Percentiles rank a stretch among this genome's conserved stretches.
phyloP scores from a whole-genome alignment of 2,797 vertebrate species.

The Sebastes baramenuke region DNA sequence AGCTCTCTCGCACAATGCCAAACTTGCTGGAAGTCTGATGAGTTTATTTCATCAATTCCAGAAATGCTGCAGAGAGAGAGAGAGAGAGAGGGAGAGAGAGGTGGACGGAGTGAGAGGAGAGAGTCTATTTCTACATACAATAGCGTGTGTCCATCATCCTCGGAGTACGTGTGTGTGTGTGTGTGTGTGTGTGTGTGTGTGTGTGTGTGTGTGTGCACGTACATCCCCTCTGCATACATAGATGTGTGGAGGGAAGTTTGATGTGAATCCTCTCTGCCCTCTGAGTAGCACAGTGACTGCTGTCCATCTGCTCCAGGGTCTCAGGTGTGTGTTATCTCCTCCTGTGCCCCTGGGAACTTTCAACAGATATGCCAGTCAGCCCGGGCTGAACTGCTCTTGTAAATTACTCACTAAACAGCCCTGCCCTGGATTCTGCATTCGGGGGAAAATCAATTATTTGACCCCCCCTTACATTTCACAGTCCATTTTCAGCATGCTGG shows the following conservation, averaged over 20 bases:
- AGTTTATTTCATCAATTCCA: slow-evolving; percentile 80
- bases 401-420: slow-evolving; percentile 84
- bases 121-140: slow-evolving; percentile 69
- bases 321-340: slow-evolving; percentile 82
- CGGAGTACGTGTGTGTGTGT: slow-evolving; percentile 13
- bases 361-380: slow-evolving; percentile 78
- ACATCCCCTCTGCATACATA: slow-evolving; percentile 45
- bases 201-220: slow-evolving; percentile 6
- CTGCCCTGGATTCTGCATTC: slow-evolving; percentile 81
- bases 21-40: slow-evolving; percentile 80
- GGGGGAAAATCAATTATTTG: slow-evolving; percentile 86
- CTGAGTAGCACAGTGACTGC: slow-evolving; percentile 68
- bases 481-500: slow-evolving; percentile 84
- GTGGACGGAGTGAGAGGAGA: slow-evolving; percentile 49
- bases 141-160: slow-evolving; percentile 66
- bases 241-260: slow-evolving; percentile 67
- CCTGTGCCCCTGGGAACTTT: slow-evolving; percentile 79
- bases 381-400: slow-evolving; percentile 76
- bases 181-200: background rate
- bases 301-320: slow-evolving; percentile 78
- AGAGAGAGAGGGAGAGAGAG: slow-evolving; percentile 20
- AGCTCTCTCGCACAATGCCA: slow-evolving; percentile 76
- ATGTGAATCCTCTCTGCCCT: slow-evolving; percentile 72
- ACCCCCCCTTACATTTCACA: slow-evolving; percentile 85
- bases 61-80: slow-evolving; percentile 59